Evolutionary conservation across 2,113 vertebrate species (phyloP).

Genomic region (Neogobius melanostomus): DNA sequence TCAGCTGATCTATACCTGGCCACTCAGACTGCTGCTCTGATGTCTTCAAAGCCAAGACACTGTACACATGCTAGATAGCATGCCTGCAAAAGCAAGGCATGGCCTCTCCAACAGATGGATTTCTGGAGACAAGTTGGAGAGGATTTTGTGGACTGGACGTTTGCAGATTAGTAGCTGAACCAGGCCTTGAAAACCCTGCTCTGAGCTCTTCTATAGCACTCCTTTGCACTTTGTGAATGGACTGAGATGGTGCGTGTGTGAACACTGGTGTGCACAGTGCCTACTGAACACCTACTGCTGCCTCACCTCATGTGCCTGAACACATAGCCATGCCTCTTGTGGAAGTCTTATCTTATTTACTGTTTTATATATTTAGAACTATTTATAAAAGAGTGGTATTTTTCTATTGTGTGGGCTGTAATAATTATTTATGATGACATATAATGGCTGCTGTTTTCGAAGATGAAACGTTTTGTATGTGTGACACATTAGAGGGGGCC

Average conservation of each 20-base stretch:
- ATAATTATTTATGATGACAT: slow-evolving; percentile 26
- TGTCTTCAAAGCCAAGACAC: slow-evolving; percentile 50
- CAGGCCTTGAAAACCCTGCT: slow-evolving; percentile 52
- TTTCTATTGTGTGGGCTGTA: slow-evolving; percentile 25
- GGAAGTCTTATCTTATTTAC: slow-evolving; percentile 29
- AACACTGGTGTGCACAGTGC: slow-evolving; percentile 21
- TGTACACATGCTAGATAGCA: slow-evolving; percentile 45
- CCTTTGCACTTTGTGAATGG: slow-evolving; percentile 60
- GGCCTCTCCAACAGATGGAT: slow-evolving; percentile 13
- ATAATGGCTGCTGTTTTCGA: slow-evolving; percentile 22
- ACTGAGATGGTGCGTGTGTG: slow-evolving; percentile 26
- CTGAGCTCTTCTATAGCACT: slow-evolving; percentile 59
- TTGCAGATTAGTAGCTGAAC: slow-evolving; percentile 47
- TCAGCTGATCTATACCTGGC: slow-evolving; percentile 65
- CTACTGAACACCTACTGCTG: slow-evolving; percentile 28
- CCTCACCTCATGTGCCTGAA: slow-evolving; percentile 16
- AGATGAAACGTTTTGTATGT: slow-evolving; percentile 15
- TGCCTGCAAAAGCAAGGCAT: slow-evolving; percentile 19
- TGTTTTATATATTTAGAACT: slow-evolving; percentile 70
- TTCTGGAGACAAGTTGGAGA: slow-evolving; percentile 10
- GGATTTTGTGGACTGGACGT: slow-evolving; percentile 48
- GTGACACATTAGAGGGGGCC: slow-evolving; percentile 26
- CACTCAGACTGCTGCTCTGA: slow-evolving; percentile 37
- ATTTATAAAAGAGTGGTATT: slow-evolving; percentile 70
- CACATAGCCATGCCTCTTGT: slow-evolving; percentile 35